phyloP scores from a whole-genome alignment of 1,140 invertebrate genomes.

The Ganaspis sp. region DNA sequence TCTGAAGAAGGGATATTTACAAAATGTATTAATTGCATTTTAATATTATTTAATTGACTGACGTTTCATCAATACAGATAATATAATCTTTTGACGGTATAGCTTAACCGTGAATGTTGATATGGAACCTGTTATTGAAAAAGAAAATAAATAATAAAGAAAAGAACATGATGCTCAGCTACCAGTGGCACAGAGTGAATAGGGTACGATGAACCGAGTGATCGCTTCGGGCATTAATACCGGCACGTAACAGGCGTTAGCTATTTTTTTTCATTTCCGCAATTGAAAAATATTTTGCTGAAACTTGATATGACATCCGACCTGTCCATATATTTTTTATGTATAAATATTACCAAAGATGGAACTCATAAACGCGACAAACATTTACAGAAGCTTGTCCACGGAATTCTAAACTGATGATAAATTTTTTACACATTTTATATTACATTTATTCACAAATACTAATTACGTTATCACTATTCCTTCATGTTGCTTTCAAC shows the following conservation, averaged over 20 bases:
- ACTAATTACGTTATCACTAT: too few species aligned
- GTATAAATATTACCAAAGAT: background rate
- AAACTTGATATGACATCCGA: slow-evolving; percentile 12
- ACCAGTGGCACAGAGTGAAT: background rate
- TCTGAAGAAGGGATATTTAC: too few species aligned
- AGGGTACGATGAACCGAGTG: background rate
- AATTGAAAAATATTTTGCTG: slow-evolving; percentile 28
- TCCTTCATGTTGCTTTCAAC: too few species aligned
- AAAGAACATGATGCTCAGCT: slow-evolving; percentile 2
- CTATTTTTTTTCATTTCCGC: slow-evolving; percentile 17
- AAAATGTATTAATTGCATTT: too few species aligned
- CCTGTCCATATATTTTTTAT: background rate
- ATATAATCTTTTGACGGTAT: background rate
- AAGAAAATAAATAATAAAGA: slow-evolving; percentile 12
- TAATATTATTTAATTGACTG: background rate
- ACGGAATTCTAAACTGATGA: too few species aligned
- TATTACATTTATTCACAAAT: too few species aligned
- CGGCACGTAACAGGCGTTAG: background rate
- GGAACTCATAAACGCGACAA: background rate
- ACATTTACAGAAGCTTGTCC: too few species aligned
- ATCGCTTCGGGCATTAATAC: slow-evolving; percentile 2
- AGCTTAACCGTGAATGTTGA: background rate
- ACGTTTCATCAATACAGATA: background rate
- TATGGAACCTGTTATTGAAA: background rate
- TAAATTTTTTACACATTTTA: too few species aligned